Conservation (phyloP, 2,113 vertebrate species). For the Zapus hudsonius region DNA sequence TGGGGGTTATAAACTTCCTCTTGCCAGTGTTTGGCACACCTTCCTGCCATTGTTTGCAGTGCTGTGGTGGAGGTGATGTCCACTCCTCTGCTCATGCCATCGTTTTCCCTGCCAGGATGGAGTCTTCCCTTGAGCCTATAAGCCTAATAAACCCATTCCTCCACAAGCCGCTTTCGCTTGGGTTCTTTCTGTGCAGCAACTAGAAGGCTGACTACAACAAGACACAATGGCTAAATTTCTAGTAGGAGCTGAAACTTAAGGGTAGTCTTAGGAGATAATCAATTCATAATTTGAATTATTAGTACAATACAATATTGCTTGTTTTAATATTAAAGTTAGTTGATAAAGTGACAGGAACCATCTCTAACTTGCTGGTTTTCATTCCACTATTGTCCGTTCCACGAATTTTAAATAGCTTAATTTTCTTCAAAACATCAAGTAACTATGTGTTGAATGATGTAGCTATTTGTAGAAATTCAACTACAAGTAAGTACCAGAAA, state of each 20-base stretch:
- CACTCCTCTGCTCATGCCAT: too few relatives aligned
- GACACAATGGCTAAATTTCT: neutral
- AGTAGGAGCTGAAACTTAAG: neutral
- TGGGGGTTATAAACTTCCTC: too few relatives aligned
- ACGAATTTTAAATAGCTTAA: neutral
- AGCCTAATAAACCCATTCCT: too few relatives aligned
- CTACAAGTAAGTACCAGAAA: conserved; percentile 75
- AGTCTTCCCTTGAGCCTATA: too few relatives aligned
- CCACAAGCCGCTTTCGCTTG: too few relatives aligned
- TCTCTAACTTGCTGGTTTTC: conserved; percentile 45
- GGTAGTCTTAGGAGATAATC: neutral
- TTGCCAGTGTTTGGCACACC: too few relatives aligned
- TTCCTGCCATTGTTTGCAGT: too few relatives aligned
- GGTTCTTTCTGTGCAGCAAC: too few relatives aligned
- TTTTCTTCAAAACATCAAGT: conserved; percentile 30
- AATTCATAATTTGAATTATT: conserved; percentile 8
- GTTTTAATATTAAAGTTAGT: neutral
- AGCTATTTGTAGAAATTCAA: conserved; percentile 76
- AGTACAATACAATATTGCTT: neutral
- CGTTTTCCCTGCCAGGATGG: too few relatives aligned
- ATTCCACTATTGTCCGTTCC: neutral
- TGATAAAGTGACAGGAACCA: neutral
- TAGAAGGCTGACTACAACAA: too few relatives aligned
- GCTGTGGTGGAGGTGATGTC: too few relatives aligned
- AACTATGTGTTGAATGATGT: conserved; percentile 47